Conservation (phyloP, 1,140 invertebrate species). For the Drosophila setifemur region DNA sequence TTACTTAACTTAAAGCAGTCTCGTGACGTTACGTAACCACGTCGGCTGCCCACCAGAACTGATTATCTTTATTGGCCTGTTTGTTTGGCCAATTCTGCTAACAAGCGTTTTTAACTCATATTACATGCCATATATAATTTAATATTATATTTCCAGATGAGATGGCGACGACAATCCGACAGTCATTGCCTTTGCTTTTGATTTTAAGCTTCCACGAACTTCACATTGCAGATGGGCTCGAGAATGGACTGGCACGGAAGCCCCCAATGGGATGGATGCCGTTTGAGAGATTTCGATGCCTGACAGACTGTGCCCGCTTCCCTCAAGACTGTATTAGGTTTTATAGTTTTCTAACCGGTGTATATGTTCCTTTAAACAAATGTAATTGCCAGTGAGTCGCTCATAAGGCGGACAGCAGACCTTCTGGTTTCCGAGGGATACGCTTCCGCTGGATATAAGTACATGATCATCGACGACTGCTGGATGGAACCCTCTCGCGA, state of each 20-base stretch:
- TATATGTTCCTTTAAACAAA: conserved; percentile 18
- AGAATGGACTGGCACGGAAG: conserved; percentile 91
- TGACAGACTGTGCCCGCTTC: conserved; percentile 95
- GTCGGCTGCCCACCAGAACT: too few species aligned
- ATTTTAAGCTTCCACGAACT: too few species aligned
- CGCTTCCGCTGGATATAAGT: conserved; percentile 93
- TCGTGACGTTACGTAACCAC: too few species aligned
- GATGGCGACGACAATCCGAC: too few species aligned
- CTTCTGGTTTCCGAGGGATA: conserved; percentile 94
- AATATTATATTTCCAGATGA: too few species aligned
- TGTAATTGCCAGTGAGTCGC: conserved; percentile 87
- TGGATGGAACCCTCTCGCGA: conserved; percentile 93
- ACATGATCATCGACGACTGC: conserved; percentile 97
- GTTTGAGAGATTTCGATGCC: conserved; percentile 95
- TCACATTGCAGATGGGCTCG: too few species aligned
- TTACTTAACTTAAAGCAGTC: too few species aligned
- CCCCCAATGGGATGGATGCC: conserved; percentile 95
- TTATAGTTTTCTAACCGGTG: conserved; percentile 30
- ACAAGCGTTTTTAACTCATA: too few species aligned
- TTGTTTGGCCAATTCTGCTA: too few species aligned
- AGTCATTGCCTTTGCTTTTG: too few species aligned
- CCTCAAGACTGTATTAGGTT: conserved; percentile 96
- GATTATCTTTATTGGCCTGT: too few species aligned
- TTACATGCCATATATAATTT: too few species aligned
- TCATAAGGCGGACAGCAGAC: conserved; percentile 96